Percentiles rank a stretch among this genome's conserved stretches.
Conservation (phyloP, 2,113 vertebrate genomes). For the Cepphus grylle region DNA sequence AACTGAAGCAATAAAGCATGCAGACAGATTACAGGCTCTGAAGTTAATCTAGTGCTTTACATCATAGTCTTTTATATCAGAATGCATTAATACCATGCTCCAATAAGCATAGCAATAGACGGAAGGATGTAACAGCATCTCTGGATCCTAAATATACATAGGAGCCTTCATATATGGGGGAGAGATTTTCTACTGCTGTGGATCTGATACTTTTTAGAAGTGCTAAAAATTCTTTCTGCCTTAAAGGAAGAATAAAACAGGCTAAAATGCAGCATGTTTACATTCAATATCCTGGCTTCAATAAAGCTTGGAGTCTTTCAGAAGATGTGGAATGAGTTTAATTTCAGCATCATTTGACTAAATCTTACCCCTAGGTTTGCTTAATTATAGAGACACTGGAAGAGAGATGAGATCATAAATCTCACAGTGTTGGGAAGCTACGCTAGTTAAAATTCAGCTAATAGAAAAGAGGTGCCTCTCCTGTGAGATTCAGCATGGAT, state of each 20-base stretch:
- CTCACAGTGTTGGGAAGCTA: background rate
- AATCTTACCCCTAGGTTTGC: conserved; percentile 34
- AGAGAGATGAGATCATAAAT: background rate
- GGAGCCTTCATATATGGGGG: background rate
- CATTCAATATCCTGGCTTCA: background rate
- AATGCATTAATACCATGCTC: background rate
- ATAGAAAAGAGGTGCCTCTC: background rate
- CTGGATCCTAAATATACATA: conserved; percentile 1
- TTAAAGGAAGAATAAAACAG: background rate
- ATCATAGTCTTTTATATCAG: background rate
- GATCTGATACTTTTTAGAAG: background rate
- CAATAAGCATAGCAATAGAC: background rate
- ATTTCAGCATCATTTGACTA: conserved; percentile 48
- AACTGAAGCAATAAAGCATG: background rate
- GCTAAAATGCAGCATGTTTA: background rate
- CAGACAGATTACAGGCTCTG: background rate
- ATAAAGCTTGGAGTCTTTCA: background rate
- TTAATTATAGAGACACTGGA: conserved; percentile 48
- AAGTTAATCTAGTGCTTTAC: background rate
- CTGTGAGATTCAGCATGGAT: background rate
- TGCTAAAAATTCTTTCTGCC: background rate
- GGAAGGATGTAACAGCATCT: background rate
- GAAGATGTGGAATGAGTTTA: background rate
- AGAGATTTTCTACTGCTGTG: background rate
- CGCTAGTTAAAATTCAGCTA: background rate